Evolutionary conservation across 2,888 invertebrate species (phyloP).

Genomic region (Lasius fuliginosus): DNA sequence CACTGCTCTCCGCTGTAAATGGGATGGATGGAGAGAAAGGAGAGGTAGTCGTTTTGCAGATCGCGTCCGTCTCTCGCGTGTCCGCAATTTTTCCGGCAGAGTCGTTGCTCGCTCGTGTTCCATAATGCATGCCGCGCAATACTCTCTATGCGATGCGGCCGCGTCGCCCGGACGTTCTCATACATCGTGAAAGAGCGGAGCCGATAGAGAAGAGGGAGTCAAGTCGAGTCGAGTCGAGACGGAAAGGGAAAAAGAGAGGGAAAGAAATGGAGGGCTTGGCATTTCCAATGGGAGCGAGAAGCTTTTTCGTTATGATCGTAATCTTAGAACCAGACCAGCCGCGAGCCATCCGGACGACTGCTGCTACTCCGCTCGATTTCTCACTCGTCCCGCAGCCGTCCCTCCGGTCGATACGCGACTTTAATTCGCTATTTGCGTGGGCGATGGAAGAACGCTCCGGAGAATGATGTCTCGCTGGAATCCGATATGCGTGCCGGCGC

Average conservation of each 20-base stretch:
- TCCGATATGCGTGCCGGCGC: conserved; percentile 35
- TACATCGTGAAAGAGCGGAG: conserved; percentile 56
- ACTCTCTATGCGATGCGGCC: conserved; percentile 76
- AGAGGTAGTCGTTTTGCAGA: conserved; percentile 74
- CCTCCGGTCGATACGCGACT: conserved; percentile 55
- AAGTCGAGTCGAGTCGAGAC: not conserved
- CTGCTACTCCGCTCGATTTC: conserved; percentile 69
- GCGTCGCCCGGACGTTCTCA: conserved; percentile 76
- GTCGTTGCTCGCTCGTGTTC: conserved; percentile 81
- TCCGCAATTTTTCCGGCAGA: conserved; percentile 82
- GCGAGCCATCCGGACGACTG: conserved; percentile 77
- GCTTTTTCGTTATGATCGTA: conserved; percentile 84
- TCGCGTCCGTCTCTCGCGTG: conserved; percentile 81
- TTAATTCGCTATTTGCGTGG: conserved; percentile 45
- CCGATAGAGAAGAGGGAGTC: conserved; percentile 15
- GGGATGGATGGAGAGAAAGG: conserved; percentile 28
- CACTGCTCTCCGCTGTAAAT: conserved; percentile 33
- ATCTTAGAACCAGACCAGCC: conserved; percentile 82
- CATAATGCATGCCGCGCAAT: conserved; percentile 82
- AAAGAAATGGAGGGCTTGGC: conserved; percentile 23
- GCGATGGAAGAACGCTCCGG: conserved; percentile 55
- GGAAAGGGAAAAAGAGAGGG: conserved; percentile 28
- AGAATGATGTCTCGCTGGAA: conserved; percentile 59
- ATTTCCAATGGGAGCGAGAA: conserved; percentile 78
- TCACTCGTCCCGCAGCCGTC: conserved; percentile 55